Percentiles rank a stretch among this genome's conserved stretches.
These are phyloP conservation scores for Atlantisia rogersi DNA, from an alignment of 2,113 vertebrate species.

Conservation along the genomic window DNA sequence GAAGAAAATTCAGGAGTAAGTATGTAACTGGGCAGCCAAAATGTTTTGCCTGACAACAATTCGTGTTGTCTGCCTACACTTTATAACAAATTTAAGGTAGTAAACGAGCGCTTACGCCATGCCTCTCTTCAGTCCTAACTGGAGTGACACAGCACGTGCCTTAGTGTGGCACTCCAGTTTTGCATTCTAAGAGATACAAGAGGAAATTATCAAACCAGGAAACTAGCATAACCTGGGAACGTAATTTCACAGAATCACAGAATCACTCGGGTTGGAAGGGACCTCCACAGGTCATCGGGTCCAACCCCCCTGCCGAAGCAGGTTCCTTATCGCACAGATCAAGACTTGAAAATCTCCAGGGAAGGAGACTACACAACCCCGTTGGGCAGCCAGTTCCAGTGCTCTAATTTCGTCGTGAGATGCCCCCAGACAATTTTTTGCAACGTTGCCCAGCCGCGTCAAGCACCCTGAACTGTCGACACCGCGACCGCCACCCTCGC, in stretches of 20 bases:
- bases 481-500: too few relatives aligned
- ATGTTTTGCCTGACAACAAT: neutral
- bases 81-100: neutral
- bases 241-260: too few relatives aligned
- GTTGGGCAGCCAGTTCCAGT: too few relatives aligned
- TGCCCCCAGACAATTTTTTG: neutral
- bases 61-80: neutral
- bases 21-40: neutral
- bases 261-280: too few relatives aligned
- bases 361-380: too few relatives aligned
- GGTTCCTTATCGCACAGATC: too few relatives aligned
- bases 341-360: too few relatives aligned
- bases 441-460: neutral
- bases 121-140: neutral
- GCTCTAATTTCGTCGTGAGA: neutral
- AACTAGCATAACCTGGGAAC: too few relatives aligned
- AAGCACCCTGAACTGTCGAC: neutral
- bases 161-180: neutral
- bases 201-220: neutral
- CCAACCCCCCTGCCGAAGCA: too few relatives aligned
- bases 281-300: too few relatives aligned
- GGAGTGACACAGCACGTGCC: fast-evolving
- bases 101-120: fast-evolving
- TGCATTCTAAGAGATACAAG: neutral
- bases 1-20: neutral